Evolutionary conservation across 2,797 vertebrate genomes (phyloP).

Genomic region (Sebastes aleutianus): DNA sequence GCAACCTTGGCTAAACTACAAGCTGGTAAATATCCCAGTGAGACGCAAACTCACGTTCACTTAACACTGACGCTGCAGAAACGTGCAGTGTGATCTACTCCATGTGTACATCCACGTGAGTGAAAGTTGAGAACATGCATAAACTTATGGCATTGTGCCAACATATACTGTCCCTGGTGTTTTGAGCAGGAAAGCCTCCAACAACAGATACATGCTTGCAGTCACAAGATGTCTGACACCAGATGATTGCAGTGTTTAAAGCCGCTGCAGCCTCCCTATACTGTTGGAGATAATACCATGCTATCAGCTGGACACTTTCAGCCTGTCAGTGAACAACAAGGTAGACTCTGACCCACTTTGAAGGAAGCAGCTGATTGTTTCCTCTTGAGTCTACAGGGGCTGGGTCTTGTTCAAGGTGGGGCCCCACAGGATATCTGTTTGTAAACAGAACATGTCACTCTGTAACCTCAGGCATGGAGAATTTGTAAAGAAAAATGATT

Average conservation of each 20-base stretch:
- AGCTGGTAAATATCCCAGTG: neutral
- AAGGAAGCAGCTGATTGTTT: slow-evolving; percentile 14
- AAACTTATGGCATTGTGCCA: neutral
- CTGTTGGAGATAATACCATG: slow-evolving; percentile 32
- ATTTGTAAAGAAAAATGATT: neutral
- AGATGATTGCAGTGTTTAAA: slow-evolving; percentile 33
- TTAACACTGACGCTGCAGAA: neutral
- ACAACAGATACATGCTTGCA: slow-evolving; percentile 12
- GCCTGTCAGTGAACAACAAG: slow-evolving; percentile 21
- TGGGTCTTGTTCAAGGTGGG: slow-evolving; percentile 8
- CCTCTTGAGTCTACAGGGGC: neutral
- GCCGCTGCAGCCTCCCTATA: neutral
- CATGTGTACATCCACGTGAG: neutral
- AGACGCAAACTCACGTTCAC: neutral
- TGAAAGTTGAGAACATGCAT: neutral
- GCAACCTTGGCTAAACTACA: neutral
- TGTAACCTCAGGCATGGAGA: neutral
- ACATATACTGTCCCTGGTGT: neutral
- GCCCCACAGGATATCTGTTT: slow-evolving; percentile 18
- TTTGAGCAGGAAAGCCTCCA: neutral
- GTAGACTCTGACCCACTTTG: slow-evolving; percentile 26
- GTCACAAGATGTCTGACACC: slow-evolving; percentile 17
- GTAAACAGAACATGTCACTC: slow-evolving; percentile 32
- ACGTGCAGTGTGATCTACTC: neutral
- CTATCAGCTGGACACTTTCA: slow-evolving; percentile 26